Conservation (phyloP, 2,888 invertebrate species). For the Coenonympha glycerion region DNA sequence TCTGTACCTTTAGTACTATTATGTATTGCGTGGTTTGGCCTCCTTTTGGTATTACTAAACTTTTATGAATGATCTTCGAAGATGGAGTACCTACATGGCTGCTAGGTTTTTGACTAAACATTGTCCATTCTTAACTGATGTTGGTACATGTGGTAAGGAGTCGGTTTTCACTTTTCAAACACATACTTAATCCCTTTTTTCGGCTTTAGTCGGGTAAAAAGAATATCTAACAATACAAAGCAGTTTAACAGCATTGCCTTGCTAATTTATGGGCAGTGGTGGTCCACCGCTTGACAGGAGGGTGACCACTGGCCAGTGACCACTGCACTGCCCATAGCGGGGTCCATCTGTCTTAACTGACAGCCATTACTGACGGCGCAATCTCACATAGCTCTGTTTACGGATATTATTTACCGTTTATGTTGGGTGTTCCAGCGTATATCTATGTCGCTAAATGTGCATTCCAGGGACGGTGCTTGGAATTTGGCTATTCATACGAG, state of each 20-base stretch:
- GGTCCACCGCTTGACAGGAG: constrained; percentile 9
- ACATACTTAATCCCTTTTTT: too few relatives aligned
- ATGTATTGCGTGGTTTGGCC: too few relatives aligned
- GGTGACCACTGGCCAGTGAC: constrained; percentile 24
- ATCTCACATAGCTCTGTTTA: constrained; percentile 15
- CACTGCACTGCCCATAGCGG: constrained; percentile 11
- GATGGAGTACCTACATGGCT: too few relatives aligned
- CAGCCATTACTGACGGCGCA: constrained; percentile 8
- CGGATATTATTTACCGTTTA: background rate
- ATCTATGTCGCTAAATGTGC: background rate
- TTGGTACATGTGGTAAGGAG: too few relatives aligned
- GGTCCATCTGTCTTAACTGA: constrained; percentile 19
- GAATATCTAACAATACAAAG: too few relatives aligned
- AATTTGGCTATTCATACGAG: background rate
- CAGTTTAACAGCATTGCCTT: background rate
- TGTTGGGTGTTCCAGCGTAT: background rate
- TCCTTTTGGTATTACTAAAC: too few relatives aligned
- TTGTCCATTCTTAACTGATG: too few relatives aligned
- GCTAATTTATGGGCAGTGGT: constrained; percentile 17
- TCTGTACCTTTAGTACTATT: too few relatives aligned
- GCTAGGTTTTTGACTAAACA: too few relatives aligned
- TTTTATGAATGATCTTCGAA: too few relatives aligned
- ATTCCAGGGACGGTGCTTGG: background rate
- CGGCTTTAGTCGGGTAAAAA: too few relatives aligned
- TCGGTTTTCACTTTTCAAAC: too few relatives aligned